Evolutionary conservation across 2,797 vertebrate species (phyloP).

Genomic region (Kryptopterus vitreolus): DNA sequence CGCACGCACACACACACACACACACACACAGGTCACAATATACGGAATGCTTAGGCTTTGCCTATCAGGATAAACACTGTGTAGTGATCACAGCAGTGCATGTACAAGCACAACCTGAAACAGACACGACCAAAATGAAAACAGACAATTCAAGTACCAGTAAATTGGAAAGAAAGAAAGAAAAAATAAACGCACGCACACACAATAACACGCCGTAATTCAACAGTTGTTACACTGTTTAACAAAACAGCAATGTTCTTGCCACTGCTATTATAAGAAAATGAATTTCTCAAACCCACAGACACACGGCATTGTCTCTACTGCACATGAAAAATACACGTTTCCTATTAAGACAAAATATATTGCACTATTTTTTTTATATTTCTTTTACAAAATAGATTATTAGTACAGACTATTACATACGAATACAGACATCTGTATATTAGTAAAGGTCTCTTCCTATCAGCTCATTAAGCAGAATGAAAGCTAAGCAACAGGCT

Average conservation of each 20-base stretch:
- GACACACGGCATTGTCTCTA: conserved; percentile 19
- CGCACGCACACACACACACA: not conserved
- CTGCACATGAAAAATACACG: conserved; percentile 29
- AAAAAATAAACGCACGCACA: not conserved
- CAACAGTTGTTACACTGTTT: conserved; percentile 1
- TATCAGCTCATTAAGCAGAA: conserved; percentile 26
- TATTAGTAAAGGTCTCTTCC: conserved; percentile 28
- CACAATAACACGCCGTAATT: not conserved
- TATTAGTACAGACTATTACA: conserved; percentile 15
- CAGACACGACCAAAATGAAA: not conserved
- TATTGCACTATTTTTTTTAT: conserved; percentile 40
- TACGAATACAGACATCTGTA: conserved; percentile 31
- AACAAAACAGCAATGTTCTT: conserved; percentile 18
- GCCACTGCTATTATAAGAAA: conserved; percentile 24
- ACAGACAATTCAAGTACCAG: not conserved
- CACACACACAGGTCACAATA: not conserved
- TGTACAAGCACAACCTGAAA: not conserved
- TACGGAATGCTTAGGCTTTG: not conserved
- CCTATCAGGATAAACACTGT: not conserved
- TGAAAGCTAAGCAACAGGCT: conserved; percentile 28
- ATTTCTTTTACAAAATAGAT: conserved; percentile 42
- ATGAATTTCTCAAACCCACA: conserved; percentile 24
- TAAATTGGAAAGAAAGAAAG: not conserved
- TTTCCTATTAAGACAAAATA: conserved; percentile 43
- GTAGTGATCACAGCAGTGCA: not conserved